Conservation (phyloP, 1,140 invertebrate genomes). For the Polyergus mexicanus region DNA sequence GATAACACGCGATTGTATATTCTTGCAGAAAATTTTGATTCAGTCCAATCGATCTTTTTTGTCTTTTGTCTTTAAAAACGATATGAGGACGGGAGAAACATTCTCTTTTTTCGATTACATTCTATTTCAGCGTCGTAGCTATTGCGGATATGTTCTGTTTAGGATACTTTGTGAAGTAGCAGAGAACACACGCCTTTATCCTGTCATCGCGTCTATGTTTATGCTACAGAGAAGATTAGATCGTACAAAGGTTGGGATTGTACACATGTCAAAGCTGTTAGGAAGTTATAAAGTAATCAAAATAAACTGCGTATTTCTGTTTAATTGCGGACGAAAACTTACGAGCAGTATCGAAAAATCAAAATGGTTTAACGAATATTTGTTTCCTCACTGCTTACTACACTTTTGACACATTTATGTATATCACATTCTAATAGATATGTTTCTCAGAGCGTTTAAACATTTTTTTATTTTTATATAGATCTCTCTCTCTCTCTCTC, state of each 20-base stretch:
- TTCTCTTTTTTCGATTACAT: background rate
- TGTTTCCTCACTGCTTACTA: background rate
- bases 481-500: background rate
- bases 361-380: background rate
- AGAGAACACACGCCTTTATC: slow-evolving; percentile 5
- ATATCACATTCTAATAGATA: background rate
- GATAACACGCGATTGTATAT: background rate
- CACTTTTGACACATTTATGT: background rate
- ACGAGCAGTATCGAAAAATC: background rate
- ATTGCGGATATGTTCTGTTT: background rate
- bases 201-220: slow-evolving; percentile 18
- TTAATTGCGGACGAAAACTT: background rate
- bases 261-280: slow-evolving; percentile 20
- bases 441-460: background rate
- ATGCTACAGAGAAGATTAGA: slow-evolving; percentile 14
- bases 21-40: background rate
- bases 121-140: background rate
- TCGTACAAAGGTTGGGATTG: background rate
- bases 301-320: slow-evolving; percentile 11
- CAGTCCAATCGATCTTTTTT: background rate
- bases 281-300: slow-evolving; percentile 28
- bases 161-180: slow-evolving; percentile 10
- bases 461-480: background rate
- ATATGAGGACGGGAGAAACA: background rate
- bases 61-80: background rate